Evolutionary conservation across 2,797 vertebrate species (phyloP), one percentile per base, ranked within the genome.

Genomic region (Fistularia tabacaria): DNA sequence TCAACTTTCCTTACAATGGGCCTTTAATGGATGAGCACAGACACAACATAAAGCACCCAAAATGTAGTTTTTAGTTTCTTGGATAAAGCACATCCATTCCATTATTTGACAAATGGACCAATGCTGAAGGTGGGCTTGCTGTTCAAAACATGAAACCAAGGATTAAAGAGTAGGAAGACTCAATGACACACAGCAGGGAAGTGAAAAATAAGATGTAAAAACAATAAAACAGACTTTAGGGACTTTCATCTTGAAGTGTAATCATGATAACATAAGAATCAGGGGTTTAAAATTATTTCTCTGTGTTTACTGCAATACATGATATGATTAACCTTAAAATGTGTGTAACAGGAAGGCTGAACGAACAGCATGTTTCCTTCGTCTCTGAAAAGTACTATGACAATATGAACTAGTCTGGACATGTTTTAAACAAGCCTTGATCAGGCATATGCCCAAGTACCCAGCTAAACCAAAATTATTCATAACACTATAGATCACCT

Each of bases 341-440:
- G n/a, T n/a, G n/a, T n/a, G n/a, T n/a, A 9, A 46, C 10, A 51
- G 9, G 10, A 14, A 41, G 54, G 64, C 45, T 38, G 38, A 62
- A 59, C 65, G 67, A 81, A 77, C 46, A 55, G 41, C 56, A 77
- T 78, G 79, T 69, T 49, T 51, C 62, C 43, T 51, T 7, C 38
- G 43, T 60, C 66, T 64, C 43, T 55, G 40, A 3, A 41, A 50
- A 70, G 14, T 58, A 74, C 44, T 48, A 41, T 62, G 59, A 54
- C 66, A 63, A 61, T 47, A 42, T 25, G 46, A 63, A 74, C 88
- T 51, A 64, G 88, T 79, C 81, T 69, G 46, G 55, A 76, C 88
- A 84, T 81, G 87, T 73, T 79, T 59, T 0, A 54, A 57, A 74
- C 74, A 71, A 59, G 52, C 74, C 62, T 63, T 59, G 48, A 64